These are phyloP conservation scores for Zapornia atra DNA, from an alignment of 2,113 vertebrate species.

Conservation along the genomic window DNA sequence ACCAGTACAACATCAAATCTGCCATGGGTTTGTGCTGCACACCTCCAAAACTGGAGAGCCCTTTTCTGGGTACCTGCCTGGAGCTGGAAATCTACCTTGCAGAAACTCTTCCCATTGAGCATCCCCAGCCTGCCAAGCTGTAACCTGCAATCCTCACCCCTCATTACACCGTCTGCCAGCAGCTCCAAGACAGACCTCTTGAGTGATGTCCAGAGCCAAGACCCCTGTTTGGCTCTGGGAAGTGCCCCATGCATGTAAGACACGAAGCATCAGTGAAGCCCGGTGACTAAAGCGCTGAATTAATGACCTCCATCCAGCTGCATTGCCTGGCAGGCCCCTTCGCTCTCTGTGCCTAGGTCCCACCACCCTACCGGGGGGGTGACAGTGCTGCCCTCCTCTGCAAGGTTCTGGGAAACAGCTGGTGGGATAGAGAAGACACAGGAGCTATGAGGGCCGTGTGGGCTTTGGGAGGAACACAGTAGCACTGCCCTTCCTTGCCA, in stretches of 20 bases:
- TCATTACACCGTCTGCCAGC: rapidly evolving
- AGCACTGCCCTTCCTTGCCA: neutral
- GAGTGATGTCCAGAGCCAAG: neutral
- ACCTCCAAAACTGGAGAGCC: neutral
- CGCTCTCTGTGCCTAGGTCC: neutral
- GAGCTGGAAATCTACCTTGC: neutral
- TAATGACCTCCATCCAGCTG: neutral
- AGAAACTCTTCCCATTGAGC: neutral
- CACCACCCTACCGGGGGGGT: too few relatives aligned
- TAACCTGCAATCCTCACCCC: neutral
- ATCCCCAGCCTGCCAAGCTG: neutral
- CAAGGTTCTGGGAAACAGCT: neutral
- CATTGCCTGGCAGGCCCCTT: neutral
- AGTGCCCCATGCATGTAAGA: neutral
- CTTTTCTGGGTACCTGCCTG: rapidly evolving
- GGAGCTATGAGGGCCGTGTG: rapidly evolving
- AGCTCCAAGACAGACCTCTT: neutral
- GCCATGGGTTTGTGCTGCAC: neutral
- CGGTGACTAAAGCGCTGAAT: neutral
- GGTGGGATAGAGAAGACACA: neutral
- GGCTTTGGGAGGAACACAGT: neutral
- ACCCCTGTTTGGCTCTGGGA: neutral
- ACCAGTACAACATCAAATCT: neutral
- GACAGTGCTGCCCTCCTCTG: neutral
- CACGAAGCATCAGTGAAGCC: neutral